These are phyloP conservation scores for Acrocephalus arundinaceus DNA, from an alignment of 2,113 vertebrate species.

Conservation along the genomic window DNA sequence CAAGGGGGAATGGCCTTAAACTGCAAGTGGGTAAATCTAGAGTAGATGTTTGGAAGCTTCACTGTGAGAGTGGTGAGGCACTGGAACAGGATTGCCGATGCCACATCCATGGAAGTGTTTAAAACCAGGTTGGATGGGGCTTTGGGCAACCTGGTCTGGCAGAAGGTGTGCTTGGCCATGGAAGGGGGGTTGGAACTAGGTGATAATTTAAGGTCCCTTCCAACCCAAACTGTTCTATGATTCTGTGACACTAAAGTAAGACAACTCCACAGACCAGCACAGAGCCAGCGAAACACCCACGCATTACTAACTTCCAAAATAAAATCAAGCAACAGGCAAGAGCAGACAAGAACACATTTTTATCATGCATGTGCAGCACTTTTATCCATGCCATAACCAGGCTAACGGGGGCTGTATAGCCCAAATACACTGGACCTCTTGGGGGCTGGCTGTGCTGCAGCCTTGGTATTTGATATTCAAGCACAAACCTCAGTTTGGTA, in stretches of 20 bases:
- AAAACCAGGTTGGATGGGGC: neutral
- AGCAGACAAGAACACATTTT: neutral
- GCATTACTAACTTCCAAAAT: neutral
- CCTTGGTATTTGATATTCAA: rapidly evolving
- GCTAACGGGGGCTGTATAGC: neutral
- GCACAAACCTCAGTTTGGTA: neutral
- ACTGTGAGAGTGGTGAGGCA: neutral
- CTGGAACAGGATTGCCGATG: rapidly evolving
- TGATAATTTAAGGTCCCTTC: neutral
- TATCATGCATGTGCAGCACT: neutral
- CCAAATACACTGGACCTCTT: neutral
- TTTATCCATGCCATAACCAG: neutral
- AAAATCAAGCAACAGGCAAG: neutral
- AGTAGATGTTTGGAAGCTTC: neutral
- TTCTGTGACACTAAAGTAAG: neutral
- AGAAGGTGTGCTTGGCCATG: neutral
- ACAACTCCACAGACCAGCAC: neutral
- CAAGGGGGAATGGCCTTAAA: neutral
- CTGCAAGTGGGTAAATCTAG: neutral
- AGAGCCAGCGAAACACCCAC: neutral
- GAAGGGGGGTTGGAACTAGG: neutral
- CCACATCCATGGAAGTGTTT: neutral
- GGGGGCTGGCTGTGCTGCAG: neutral
- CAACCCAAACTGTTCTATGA: neutral
- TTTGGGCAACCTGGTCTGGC: neutral